These are phyloP conservation scores for Rotaria socialis DNA, from an alignment of 2,888 invertebrate genomes.

Conservation along the genomic window DNA sequence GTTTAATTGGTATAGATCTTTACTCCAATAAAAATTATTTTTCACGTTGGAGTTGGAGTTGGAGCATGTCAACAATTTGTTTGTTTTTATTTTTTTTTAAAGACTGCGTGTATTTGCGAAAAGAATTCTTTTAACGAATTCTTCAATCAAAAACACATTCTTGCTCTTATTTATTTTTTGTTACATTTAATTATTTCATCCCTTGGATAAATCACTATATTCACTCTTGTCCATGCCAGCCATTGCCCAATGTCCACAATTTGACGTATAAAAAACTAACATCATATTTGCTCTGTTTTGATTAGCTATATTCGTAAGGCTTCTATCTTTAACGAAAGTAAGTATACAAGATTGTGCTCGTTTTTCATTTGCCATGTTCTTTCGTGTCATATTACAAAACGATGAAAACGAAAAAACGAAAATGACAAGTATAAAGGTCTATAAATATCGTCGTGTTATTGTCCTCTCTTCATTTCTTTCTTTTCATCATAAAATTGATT, in stretches of 20 bases:
- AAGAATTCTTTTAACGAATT: background rate
- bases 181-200: background rate
- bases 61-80: conserved; percentile 11
- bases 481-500: background rate
- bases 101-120: background rate
- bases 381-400: background rate
- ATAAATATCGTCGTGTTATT: conserved; percentile 16
- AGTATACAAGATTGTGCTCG: background rate
- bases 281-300: background rate
- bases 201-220: background rate
- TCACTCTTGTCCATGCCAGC: background rate
- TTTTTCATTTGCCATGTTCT: background rate
- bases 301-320: background rate
- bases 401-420: background rate
- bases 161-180: background rate
- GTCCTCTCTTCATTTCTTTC: background rate
- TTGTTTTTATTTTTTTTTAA: conserved; percentile 9
- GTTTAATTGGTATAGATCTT: background rate
- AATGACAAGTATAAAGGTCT: background rate
- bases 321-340: background rate
- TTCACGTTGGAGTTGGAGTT: background rate
- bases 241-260: background rate
- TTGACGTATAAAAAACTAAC: background rate
- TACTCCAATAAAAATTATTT: background rate
- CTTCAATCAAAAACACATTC: background rate